Evolutionary conservation across 2,797 vertebrate genomes (phyloP).

Genomic region (Myotis planiceps): DNA sequence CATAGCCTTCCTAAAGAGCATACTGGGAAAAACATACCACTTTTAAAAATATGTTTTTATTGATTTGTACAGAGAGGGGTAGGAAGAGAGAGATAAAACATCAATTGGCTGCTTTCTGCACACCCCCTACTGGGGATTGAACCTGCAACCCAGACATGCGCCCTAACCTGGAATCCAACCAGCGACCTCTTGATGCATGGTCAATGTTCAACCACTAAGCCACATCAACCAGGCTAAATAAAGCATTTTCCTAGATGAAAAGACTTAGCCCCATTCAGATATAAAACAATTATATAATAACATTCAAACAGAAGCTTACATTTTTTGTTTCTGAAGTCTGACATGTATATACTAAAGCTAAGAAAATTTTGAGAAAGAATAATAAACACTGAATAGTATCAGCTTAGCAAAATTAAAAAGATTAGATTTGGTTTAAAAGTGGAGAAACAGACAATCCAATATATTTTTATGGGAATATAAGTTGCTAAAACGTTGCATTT

Average conservation of each 20-base stretch:
- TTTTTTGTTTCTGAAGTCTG: not conserved
- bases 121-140: too few relatives aligned
- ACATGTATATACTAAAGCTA: not conserved
- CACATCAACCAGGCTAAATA: too few relatives aligned
- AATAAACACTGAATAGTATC: not conserved
- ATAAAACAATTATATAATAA: not conserved
- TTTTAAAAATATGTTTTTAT: too few relatives aligned
- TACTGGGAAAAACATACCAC: not conserved
- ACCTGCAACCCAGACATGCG: too few relatives aligned
- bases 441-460: not conserved
- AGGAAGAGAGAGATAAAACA: too few relatives aligned
- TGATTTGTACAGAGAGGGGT: too few relatives aligned
- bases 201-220: too few relatives aligned
- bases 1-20: not conserved
- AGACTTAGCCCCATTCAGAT: not conserved
- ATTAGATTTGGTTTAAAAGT: conserved; percentile 16
- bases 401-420: conserved; percentile 10
- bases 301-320: not conserved
- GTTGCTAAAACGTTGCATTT: not conserved
- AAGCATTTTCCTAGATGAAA: not conserved
- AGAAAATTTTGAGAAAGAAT: not conserved
- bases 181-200: too few relatives aligned
- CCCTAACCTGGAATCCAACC: too few relatives aligned
- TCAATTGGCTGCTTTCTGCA: too few relatives aligned
- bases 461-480: not conserved